phyloP scores from a whole-genome alignment of 2,888 invertebrate species.

The Limnephilus marmoratus region DNA sequence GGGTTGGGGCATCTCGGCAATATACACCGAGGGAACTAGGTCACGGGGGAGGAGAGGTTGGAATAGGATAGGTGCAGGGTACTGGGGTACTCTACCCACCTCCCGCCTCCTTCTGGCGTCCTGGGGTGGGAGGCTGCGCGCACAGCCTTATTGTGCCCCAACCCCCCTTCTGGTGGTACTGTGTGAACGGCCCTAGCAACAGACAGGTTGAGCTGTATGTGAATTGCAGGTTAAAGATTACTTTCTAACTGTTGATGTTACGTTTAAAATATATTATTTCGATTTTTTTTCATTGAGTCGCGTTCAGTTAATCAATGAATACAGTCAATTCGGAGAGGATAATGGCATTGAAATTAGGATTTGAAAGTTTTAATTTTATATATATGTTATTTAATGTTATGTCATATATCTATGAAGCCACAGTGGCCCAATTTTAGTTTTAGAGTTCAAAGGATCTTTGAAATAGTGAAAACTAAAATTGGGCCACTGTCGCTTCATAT shows the following conservation, averaged over 20 bases:
- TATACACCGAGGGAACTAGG: conserved; percentile 15
- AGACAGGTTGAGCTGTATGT: neutral
- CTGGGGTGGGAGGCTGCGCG: neutral
- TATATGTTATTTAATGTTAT: too few relatives aligned
- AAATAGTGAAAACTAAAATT: too few relatives aligned
- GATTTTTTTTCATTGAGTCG: too few relatives aligned
- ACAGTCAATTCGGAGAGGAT: too few relatives aligned
- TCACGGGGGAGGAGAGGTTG: conserved; percentile 14
- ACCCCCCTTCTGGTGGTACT: neutral
- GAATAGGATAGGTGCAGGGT: neutral
- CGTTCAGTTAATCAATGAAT: too few relatives aligned
- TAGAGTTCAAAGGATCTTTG: too few relatives aligned
- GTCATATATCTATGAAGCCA: too few relatives aligned
- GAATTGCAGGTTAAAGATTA: neutral
- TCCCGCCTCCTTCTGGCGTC: neutral
- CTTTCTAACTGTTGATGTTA: neutral
- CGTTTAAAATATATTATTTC: too few relatives aligned
- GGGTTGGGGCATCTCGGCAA: neutral
- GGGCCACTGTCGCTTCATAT: too few relatives aligned
- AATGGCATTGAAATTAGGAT: too few relatives aligned
- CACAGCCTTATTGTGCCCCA: neutral
- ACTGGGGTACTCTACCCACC: neutral
- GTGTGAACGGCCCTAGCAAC: neutral
- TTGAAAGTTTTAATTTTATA: too few relatives aligned
- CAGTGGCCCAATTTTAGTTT: too few relatives aligned